Percentiles rank a stretch among this genome's conserved stretches.
phyloP scores from a whole-genome alignment of 2,888 invertebrate species.

The Antheraea assamensis region DNA sequence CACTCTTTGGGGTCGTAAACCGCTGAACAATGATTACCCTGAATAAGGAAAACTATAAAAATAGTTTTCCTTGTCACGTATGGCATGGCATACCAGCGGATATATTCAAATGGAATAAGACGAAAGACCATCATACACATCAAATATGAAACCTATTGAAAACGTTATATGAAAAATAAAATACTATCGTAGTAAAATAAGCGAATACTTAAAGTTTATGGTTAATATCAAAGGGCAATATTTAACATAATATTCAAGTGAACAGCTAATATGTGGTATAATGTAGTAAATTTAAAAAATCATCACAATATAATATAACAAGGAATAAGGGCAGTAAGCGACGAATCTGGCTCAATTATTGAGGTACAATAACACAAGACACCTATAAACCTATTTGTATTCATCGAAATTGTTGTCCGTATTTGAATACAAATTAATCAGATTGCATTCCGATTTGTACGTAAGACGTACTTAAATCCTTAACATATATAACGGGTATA shows the following conservation, averaged over 20 bases:
- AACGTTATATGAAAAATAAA: constrained; percentile 33
- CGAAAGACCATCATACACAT: constrained; percentile 35
- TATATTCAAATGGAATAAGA: constrained; percentile 40
- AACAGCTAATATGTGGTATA: neutral
- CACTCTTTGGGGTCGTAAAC: too few relatives aligned
- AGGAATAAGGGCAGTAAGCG: constrained; percentile 41
- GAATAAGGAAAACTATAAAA: constrained; percentile 48
- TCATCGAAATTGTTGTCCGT: constrained; percentile 41
- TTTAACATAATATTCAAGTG: neutral
- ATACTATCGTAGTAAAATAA: too few relatives aligned
- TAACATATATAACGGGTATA: constrained; percentile 38
- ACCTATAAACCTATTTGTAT: constrained; percentile 40
- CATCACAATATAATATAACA: neutral
- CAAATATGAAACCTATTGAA: constrained; percentile 65
- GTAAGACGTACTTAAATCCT: constrained; percentile 25
- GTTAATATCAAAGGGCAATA: neutral
- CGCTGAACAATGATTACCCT: constrained; percentile 20
- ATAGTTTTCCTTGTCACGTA: constrained; percentile 47
- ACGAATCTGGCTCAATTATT: constrained; percentile 58
- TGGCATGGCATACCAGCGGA: constrained; percentile 38
- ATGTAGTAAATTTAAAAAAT: neutral
- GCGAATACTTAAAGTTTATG: too few relatives aligned
- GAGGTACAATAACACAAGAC: constrained; percentile 45
- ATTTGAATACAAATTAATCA: constrained; percentile 57
- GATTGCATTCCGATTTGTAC: constrained; percentile 49